Evolutionary conservation across 2,888 invertebrate genomes (phyloP).

Genomic region (Eupithecia subumbrata): DNA sequence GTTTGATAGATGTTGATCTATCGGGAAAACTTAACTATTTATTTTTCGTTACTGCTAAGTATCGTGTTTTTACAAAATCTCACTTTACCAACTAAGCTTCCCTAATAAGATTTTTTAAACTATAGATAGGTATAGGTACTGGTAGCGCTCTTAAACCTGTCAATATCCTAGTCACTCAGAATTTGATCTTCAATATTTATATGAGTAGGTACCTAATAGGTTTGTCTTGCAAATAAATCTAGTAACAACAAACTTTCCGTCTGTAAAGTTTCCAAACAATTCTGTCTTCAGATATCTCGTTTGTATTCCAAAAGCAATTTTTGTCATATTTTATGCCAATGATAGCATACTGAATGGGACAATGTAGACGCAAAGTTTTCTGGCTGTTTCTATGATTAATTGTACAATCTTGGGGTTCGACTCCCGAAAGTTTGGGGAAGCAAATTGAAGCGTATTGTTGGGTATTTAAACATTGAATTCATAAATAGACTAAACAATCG

Average conservation of each 20-base stretch:
- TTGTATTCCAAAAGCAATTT: conserved; percentile 17
- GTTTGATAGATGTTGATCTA: background rate
- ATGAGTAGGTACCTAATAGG: background rate
- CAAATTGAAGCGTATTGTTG: background rate
- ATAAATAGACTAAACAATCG: background rate
- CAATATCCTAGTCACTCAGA: background rate
- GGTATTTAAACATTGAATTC: background rate
- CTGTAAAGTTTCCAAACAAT: background rate
- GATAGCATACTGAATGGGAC: conserved; percentile 10
- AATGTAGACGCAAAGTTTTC: background rate
- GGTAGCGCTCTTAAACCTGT: no score
- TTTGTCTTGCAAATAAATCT: background rate
- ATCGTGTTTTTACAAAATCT: background rate
- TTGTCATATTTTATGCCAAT: conserved; percentile 13
- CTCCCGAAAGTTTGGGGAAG: background rate
- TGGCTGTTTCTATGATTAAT: conserved; percentile 2
- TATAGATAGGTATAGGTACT: no score
- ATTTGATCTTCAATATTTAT: background rate
- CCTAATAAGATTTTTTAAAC: background rate
- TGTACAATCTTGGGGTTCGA: background rate
- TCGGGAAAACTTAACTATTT: background rate
- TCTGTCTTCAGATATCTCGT: conserved; percentile 1
- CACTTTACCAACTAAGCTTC: background rate
- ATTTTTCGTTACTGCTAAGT: background rate
- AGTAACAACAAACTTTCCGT: conserved; percentile 3